phyloP scores from a whole-genome alignment of 2,888 invertebrate species.

The Panzeria rudis region DNA sequence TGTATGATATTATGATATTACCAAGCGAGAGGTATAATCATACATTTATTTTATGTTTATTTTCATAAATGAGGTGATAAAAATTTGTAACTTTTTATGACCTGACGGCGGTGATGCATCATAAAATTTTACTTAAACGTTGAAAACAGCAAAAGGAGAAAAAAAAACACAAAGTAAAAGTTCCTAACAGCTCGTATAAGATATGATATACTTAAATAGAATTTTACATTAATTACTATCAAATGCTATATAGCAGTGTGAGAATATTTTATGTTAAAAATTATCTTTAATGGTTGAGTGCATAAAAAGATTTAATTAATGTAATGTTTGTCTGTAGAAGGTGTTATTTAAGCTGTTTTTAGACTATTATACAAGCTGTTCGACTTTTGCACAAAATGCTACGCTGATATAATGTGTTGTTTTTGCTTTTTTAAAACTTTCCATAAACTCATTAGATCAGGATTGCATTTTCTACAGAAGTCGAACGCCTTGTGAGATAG shows the following conservation, averaged over 20 bases:
- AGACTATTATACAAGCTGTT: no score
- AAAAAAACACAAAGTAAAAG: slow-evolving; percentile 22
- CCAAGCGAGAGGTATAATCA: slow-evolving; percentile 10
- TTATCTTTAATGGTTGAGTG: no score
- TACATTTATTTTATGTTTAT: slow-evolving; percentile 61
- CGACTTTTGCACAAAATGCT: no score
- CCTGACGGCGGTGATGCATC: slow-evolving; percentile 32
- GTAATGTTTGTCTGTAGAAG: no score
- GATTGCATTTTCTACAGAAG: no score
- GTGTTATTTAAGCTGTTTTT: no score
- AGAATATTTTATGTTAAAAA: no score
- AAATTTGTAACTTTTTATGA: slow-evolving; percentile 64
- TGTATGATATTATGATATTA: slow-evolving; percentile 27
- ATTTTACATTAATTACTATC: slow-evolving; percentile 52
- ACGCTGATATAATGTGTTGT: no score
- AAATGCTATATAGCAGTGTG: slow-evolving; percentile 6
- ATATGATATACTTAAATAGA: slow-evolving; percentile 36
- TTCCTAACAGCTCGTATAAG: slow-evolving; percentile 3
- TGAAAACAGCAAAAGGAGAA: background rate
- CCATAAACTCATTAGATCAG: no score
- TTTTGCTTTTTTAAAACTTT: no score
- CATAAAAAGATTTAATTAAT: no score
- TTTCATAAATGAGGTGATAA: slow-evolving; percentile 66
- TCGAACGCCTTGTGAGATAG: no score
- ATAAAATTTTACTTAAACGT: slow-evolving; percentile 46